A percentile compares a stretch with the other conserved stretches of the same genome.
These are phyloP conservation scores for Sebastes steindachneri DNA, from an alignment of 2,797 vertebrate species.

Conservation along the genomic window DNA sequence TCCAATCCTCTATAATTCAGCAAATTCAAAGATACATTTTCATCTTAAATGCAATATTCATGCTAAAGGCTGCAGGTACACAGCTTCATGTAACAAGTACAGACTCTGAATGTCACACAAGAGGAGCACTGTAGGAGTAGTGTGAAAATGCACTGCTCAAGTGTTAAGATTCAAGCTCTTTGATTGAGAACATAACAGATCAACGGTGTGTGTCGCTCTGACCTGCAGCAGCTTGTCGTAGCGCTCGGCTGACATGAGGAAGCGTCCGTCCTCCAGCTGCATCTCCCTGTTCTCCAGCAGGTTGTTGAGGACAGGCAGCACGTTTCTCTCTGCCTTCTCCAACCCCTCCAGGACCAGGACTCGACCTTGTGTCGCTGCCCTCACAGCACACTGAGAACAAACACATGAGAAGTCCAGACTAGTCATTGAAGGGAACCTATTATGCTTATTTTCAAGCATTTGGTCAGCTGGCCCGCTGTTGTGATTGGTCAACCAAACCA, in stretches of 20 bases:
- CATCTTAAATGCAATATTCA: not conserved
- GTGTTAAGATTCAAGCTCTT: constrained; percentile 10
- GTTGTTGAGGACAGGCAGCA: constrained; percentile 96
- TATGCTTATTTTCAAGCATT: too few relatives aligned
- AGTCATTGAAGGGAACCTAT: not conserved
- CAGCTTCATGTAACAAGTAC: not conserved
- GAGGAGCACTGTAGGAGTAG: constrained; percentile 7
- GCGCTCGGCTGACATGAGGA: constrained; percentile 93
- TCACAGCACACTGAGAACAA: constrained; percentile 90
- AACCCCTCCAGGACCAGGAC: constrained; percentile 95
- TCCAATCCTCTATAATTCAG: too few relatives aligned
- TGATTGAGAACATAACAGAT: not conserved
- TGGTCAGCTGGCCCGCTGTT: too few relatives aligned
- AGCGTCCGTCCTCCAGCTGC: constrained; percentile 98
- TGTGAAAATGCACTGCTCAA: constrained; percentile 7
- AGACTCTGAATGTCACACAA: not conserved
- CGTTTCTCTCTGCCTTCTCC: constrained; percentile 96
- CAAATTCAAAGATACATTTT: not conserved
- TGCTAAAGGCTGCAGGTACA: not conserved
- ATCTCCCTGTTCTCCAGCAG: constrained; percentile 97
- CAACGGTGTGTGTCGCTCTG: not conserved
- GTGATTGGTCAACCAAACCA: too few relatives aligned
- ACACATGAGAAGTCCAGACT: not conserved
- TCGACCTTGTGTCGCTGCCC: constrained; percentile 93
- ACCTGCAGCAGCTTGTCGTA: constrained; percentile 96